Percentiles rank a stretch among this genome's conserved stretches.
phyloP scores from a whole-genome alignment of 2,888 invertebrate genomes.

The Camponotus fellah region DNA sequence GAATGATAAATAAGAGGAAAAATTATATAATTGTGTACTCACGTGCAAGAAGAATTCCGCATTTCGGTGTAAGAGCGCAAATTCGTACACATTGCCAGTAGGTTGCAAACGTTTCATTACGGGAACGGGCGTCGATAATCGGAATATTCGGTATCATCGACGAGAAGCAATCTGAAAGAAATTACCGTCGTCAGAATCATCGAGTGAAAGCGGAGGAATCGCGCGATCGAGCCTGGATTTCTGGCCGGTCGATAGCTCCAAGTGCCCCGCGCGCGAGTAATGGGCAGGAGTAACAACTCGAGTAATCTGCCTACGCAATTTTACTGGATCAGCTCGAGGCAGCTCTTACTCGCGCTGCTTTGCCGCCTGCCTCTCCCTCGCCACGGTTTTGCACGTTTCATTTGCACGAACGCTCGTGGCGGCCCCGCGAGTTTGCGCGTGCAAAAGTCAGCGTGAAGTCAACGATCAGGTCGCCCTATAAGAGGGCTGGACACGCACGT shows the following conservation, averaged over 20 bases:
- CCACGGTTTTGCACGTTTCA: conserved; percentile 74
- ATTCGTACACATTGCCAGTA: conserved; percentile 27
- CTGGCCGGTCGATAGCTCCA: conserved; percentile 63
- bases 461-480: conserved; percentile 81
- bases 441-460: conserved; percentile 84
- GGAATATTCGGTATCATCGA: conserved; percentile 49
- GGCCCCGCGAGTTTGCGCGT: conserved; percentile 76
- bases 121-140: conserved; percentile 37
- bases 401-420: conserved; percentile 83
- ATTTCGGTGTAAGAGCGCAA: background rate
- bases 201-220: conserved; percentile 56
- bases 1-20: background rate
- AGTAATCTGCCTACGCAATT: conserved; percentile 78
- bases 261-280: conserved; percentile 65
- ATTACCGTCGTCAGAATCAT: conserved; percentile 28
- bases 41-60: conserved; percentile 24
- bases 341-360: conserved; percentile 56
- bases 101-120: conserved; percentile 50
- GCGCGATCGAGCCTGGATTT: conserved; percentile 59
- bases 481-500: conserved; percentile 77
- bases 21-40: background rate
- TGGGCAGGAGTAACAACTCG: conserved; percentile 71
- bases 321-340: conserved; percentile 75
- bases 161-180: conserved; percentile 36
- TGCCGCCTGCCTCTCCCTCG: conserved; percentile 39